Percentiles rank a stretch among this genome's conserved stretches.
These are phyloP conservation scores for Ormyrus labotus DNA, from an alignment of 2,888 invertebrate species.

Conservation along the genomic window DNA sequence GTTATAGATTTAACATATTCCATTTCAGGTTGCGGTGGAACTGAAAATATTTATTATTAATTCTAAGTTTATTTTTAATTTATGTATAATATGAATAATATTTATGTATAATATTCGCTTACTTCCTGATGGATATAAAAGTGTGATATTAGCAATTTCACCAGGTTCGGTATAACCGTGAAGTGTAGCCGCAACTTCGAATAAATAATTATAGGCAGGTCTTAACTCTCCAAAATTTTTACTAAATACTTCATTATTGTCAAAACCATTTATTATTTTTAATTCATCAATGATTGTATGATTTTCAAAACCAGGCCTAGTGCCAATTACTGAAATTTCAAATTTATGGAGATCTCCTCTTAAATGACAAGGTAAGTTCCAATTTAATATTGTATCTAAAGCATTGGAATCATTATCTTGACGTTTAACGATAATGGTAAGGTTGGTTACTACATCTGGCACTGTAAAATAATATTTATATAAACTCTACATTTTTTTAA, in stretches of 20 bases:
- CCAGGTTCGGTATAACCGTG: slow-evolving; percentile 59
- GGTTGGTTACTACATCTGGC: slow-evolving; percentile 63
- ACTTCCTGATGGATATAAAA: slow-evolving; percentile 70
- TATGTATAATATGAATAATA: neutral
- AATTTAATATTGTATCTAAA: slow-evolving; percentile 65
- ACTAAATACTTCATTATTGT: slow-evolving; percentile 59
- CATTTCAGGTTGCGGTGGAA: slow-evolving; percentile 66
- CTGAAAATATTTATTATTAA: slow-evolving; percentile 55
- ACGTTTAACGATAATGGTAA: slow-evolving; percentile 49
- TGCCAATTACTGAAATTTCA: slow-evolving; percentile 63
- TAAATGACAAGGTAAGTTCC: slow-evolving; percentile 67
- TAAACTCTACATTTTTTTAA: neutral
- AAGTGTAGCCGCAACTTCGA: slow-evolving; percentile 64
- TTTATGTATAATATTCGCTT: slow-evolving; percentile 53
- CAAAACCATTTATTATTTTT: slow-evolving; percentile 40
- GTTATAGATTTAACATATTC: slow-evolving; percentile 67
- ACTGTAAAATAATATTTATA: slow-evolving; percentile 56
- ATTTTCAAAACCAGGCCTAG: slow-evolving; percentile 50
- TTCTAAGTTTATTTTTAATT: neutral
- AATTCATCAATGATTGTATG: slow-evolving; percentile 47
- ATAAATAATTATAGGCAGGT: slow-evolving; percentile 66
- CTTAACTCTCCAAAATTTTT: slow-evolving; percentile 62
- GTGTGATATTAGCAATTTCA: slow-evolving; percentile 38
- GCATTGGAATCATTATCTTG: slow-evolving; percentile 58
- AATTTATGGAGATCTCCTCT: slow-evolving; percentile 67